Conservation (phyloP, 2,113 vertebrate species). For the Gymnobelideus leadbeateri region DNA sequence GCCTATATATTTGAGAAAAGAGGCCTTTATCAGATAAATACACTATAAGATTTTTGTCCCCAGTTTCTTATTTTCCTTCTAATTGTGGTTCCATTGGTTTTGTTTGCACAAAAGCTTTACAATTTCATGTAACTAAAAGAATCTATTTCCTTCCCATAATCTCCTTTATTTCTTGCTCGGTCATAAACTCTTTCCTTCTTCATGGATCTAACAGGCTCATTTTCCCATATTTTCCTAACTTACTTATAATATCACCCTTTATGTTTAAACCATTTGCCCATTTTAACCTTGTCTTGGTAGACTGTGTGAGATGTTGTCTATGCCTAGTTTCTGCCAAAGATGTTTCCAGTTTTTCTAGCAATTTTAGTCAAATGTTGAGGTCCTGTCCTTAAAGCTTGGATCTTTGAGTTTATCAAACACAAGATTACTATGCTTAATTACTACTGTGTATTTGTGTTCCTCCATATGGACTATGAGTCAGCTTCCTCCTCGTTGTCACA, state of each 20-base stretch:
- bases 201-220: not conserved
- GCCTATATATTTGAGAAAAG: too few relatives aligned
- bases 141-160: not conserved
- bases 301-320: not conserved
- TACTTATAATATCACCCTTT: not conserved
- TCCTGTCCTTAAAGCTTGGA: not conserved
- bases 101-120: not conserved
- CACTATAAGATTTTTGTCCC: too few relatives aligned
- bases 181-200: not conserved
- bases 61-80: not conserved
- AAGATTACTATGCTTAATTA: not conserved
- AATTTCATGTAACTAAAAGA: not conserved
- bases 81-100: not conserved
- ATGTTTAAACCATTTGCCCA: not conserved
- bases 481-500: not conserved
- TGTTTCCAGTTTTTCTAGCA: not conserved
- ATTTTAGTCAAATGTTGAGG: not conserved
- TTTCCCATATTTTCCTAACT: not conserved
- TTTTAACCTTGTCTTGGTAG: not conserved
- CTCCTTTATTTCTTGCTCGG: not conserved
- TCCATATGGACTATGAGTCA: not conserved
- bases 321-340: not conserved
- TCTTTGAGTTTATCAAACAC: not conserved
- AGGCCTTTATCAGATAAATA: too few relatives aligned
- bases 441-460: not conserved